Conservation (phyloP, 2,113 vertebrate species). For the Lagopus muta region DNA sequence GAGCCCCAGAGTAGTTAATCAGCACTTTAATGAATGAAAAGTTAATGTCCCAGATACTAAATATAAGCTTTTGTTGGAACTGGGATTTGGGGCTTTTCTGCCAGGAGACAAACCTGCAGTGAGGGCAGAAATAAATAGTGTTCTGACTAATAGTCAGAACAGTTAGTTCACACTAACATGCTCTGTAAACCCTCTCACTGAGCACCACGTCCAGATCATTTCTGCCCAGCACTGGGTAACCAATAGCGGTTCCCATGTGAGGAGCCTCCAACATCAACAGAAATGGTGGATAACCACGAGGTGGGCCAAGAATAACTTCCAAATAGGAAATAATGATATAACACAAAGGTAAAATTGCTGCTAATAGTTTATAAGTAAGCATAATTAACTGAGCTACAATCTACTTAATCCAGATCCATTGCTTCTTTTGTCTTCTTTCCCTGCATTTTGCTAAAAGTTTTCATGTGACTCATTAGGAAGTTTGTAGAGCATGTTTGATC, state of each 20-base stretch:
- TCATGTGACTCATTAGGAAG: background rate
- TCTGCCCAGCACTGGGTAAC: accelerated
- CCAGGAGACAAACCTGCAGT: background rate
- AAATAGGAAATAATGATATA: background rate
- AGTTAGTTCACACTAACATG: accelerated
- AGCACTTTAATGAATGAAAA: background rate
- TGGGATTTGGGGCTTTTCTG: background rate
- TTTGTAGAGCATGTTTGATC: background rate
- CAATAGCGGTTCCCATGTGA: accelerated
- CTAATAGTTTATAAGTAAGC: background rate
- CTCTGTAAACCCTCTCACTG: background rate
- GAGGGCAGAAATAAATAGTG: background rate
- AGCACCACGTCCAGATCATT: accelerated
- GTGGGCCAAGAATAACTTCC: background rate
- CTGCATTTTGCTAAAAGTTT: background rate
- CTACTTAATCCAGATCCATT: background rate
- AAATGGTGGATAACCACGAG: background rate
- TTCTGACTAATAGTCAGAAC: background rate
- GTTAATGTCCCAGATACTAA: background rate
- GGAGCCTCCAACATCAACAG: background rate
- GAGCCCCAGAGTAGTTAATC: background rate
- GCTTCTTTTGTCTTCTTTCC: background rate
- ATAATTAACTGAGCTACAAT: background rate
- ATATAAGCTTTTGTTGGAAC: background rate
- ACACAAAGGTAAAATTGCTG: background rate